These are phyloP conservation scores for Virgularia gustaviana DNA, from an alignment of 92 coral and sea anemone species.

Conservation along the genomic window DNA sequence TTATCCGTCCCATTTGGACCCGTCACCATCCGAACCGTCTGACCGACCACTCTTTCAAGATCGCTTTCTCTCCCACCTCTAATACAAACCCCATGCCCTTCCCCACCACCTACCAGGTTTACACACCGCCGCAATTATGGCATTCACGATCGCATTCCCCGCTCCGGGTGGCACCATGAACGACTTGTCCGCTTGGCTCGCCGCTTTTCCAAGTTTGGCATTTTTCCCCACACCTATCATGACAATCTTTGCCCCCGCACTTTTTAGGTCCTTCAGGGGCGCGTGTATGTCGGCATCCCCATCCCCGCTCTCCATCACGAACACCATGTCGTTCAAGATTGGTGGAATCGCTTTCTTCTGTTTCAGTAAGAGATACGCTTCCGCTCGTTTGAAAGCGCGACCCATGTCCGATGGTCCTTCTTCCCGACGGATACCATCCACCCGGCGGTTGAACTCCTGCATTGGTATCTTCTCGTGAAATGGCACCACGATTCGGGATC, in stretches of 20 bases:
- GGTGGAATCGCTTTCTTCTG: constrained; percentile 34
- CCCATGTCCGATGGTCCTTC: background rate
- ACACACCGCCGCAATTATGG: constrained; percentile 19
- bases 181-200: constrained; percentile 3
- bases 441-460: background rate
- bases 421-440: background rate
- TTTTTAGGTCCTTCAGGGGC: constrained; percentile 19
- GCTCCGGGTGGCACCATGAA: constrained; percentile 37
- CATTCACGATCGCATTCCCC: constrained; percentile 31
- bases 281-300: constrained; percentile 31
- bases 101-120: constrained; percentile 14
- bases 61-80: too few species aligned
- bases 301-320: constrained; percentile 33
- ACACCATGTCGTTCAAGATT: constrained; percentile 23
- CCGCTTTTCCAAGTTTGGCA: constrained; percentile 24
- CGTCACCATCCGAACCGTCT: too few species aligned
- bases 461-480: background rate
- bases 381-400: constrained; percentile 25
- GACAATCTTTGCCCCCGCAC: constrained; percentile 28
- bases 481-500: constrained; percentile 12
- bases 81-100: too few species aligned
- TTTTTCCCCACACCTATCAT: constrained; percentile 29
- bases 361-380: constrained; percentile 28
- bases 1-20: too few species aligned
- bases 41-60: too few species aligned